Percentiles rank a stretch among this genome's conserved stretches.
phyloP scores from a whole-genome alignment of 2,113 vertebrate species.

The Scortum barcoo region DNA sequence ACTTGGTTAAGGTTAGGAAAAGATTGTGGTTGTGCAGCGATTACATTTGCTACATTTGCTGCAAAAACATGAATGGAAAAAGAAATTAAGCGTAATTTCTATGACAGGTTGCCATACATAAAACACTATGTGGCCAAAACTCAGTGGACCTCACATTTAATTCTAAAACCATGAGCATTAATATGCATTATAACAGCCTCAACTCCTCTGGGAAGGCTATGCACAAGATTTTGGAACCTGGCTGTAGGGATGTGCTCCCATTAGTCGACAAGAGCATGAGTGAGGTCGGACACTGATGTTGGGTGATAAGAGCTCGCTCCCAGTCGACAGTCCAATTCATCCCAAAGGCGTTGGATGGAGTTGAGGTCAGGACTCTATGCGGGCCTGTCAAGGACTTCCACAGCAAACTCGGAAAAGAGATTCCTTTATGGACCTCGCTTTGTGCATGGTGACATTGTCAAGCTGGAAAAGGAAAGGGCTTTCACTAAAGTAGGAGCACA shows the following conservation, averaged over 20 bases:
- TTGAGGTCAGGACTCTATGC: slow-evolving; percentile 1
- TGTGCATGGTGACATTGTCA: background rate
- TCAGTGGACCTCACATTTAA: background rate
- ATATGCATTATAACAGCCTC: background rate
- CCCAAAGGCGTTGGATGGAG: slow-evolving; percentile 16
- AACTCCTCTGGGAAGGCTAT: background rate
- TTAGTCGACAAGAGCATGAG: slow-evolving; percentile 22
- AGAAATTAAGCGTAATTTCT: no score
- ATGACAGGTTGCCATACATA: no score
- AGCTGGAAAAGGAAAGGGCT: background rate
- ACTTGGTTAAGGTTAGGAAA: background rate
- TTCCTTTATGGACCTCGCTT: background rate
- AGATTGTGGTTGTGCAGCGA: no score
- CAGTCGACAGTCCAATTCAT: slow-evolving; percentile 13
- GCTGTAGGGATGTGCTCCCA: background rate
- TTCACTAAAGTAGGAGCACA: background rate
- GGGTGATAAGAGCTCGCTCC: slow-evolving; percentile 14
- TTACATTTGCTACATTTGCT: no score
- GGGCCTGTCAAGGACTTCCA: background rate
- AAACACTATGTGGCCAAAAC: no score
- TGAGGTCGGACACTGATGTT: slow-evolving; percentile 8
- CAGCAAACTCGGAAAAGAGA: background rate
- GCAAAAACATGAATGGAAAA: background rate
- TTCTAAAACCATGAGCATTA: slow-evolving; percentile 3
- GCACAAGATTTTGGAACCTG: slow-evolving; percentile 1